Evolutionary conservation across 2,888 invertebrate species (phyloP), one percentile per base, ranked within the genome.

Genomic region (Tachystola acroxantha): DNA sequence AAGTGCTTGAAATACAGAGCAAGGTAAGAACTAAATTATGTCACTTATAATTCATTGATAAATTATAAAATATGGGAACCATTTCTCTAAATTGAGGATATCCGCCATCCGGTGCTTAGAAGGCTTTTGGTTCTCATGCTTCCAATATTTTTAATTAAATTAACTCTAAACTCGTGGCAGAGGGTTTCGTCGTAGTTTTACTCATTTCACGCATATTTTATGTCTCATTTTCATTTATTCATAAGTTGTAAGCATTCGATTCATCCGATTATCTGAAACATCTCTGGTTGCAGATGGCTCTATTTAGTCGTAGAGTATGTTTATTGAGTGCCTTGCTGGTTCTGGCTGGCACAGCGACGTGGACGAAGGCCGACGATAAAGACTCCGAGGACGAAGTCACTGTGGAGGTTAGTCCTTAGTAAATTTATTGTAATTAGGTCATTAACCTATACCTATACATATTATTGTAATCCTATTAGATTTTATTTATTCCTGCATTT

Each of bases 251-350:
- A 16, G 20, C 11, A 37, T 32, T 20, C 24, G n/a, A 24, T 24
- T 27, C 27, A 27, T 11, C 11, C 32, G 22, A 19, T n/a, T 28
- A 25, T 11, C 7, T 26, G 26, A 38, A n/a, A n/a, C 5, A 25
- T 20, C 26, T 10, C 36, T 38, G 48, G 34, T 82, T 84, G 57
- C 76, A 84, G 85, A 85, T 85, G 85, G 73, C 80, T 72, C 64
- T 57, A 36, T 55, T 69, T 46, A 66, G 63, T 53, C 54, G 54
- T 52, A 72, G 58, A 53, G 36, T 72, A 42, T 64, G 55, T 53
- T 31, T 74, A 43, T 47, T 64, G 29, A 57, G 72, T 59, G 71
- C 66, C 49, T 58, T 80, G 43, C 43, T 84, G 51, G 55, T 79
- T 43, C 46, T 80, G 45, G 42, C 65, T 22, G 55, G 62, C 36